Conservation (phyloP, 2,797 vertebrate species). For the Serranus cabrilla region DNA sequence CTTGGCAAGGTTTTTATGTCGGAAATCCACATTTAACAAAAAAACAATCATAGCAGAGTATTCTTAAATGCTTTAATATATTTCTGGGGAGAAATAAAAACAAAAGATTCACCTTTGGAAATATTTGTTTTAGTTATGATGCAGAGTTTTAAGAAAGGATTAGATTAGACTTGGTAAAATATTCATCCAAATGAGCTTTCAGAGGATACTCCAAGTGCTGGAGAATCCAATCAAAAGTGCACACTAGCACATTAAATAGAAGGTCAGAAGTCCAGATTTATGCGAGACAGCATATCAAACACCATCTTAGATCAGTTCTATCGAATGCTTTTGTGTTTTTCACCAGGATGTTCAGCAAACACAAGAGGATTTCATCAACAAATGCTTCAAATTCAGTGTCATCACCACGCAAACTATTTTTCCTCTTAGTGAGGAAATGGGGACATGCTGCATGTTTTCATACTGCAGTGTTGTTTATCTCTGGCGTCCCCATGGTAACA, state of each 20-base stretch:
- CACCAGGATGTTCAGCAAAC: constrained; percentile 2
- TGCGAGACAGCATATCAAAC: constrained; percentile 12
- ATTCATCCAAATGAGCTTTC: constrained; percentile 51
- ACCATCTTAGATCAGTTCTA: constrained; percentile 4
- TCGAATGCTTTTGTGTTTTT: constrained; percentile 7
- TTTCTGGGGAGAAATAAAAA: not conserved
- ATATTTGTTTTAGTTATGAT: not conserved
- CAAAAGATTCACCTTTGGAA: not conserved
- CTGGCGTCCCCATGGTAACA: constrained; percentile 41
- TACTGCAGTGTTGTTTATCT: constrained; percentile 35
- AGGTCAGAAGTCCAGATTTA: constrained; percentile 33
- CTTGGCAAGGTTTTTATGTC: too few relatives aligned
- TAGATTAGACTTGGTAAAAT: constrained; percentile 26
- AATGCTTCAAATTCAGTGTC: constrained; percentile 32
- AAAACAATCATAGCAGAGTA: too few relatives aligned
- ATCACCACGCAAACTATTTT: not conserved
- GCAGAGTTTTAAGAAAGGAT: constrained; percentile 1
- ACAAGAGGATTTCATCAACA: constrained; percentile 10
- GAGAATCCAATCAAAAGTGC: constrained; percentile 6
- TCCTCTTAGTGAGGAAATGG: constrained; percentile 40
- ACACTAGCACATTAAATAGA: not conserved
- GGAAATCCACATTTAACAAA: too few relatives aligned
- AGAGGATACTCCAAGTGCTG: not conserved
- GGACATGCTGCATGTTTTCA: constrained; percentile 32
- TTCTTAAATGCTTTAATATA: too few relatives aligned